Percentiles rank a stretch among this genome's conserved stretches.
Evolutionary conservation across 2,888 invertebrate genomes (phyloP).

Genomic region (Panzeria rudis): DNA sequence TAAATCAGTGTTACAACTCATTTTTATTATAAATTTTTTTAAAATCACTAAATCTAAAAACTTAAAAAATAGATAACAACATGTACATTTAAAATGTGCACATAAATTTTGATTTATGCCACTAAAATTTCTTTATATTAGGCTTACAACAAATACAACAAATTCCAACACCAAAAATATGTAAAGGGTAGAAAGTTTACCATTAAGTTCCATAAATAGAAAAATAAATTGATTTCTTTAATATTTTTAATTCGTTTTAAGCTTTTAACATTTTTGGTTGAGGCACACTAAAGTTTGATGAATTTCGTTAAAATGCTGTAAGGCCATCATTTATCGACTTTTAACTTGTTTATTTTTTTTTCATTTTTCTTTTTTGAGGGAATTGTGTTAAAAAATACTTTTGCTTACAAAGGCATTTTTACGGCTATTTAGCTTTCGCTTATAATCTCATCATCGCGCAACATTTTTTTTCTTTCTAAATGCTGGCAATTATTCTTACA

Average conservation of each 20-base stretch:
- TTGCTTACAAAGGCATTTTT: slow-evolving; percentile 53
- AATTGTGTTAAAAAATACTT: slow-evolving; percentile 29
- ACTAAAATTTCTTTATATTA: too few species aligned
- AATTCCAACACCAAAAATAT: background rate
- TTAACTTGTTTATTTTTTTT: background rate
- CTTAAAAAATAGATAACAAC: too few species aligned
- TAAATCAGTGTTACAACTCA: too few species aligned
- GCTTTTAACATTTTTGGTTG: background rate
- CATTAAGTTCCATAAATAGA: background rate
- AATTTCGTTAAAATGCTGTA: background rate
- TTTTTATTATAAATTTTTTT: too few species aligned
- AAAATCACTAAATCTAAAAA: too few species aligned
- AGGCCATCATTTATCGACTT: slow-evolving; percentile 8
- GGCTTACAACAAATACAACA: too few species aligned
- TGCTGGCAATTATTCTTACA: slow-evolving; percentile 51
- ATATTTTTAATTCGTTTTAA: background rate
- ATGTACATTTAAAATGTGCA: too few species aligned
- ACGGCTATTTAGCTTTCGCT: slow-evolving; percentile 66
- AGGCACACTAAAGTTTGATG: background rate
- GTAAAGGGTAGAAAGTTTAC: background rate
- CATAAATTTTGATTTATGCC: too few species aligned
- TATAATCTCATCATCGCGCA: slow-evolving; percentile 53
- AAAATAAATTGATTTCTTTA: background rate
- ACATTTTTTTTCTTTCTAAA: slow-evolving; percentile 34
- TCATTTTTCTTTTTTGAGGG: too few species aligned